These are phyloP conservation scores for Drosophila paranaensis DNA, from an alignment of 2,888 invertebrate species.

Conservation along the genomic window DNA sequence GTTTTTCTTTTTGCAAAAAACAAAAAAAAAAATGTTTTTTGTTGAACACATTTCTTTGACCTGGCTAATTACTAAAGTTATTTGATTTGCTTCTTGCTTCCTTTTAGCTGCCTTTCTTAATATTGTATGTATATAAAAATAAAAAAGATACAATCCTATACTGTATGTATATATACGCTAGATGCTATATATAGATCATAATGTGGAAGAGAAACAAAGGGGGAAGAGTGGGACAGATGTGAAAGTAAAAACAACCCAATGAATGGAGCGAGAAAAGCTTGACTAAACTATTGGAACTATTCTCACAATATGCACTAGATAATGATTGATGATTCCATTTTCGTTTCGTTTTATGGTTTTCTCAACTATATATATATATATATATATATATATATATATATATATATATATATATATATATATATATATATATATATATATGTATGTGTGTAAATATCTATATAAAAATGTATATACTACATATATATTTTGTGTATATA, in stretches of 20 bases:
- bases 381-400: conserved; percentile 55
- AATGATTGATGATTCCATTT: conserved; percentile 23
- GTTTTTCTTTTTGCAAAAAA: conserved; percentile 28
- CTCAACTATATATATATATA: conserved; percentile 33
- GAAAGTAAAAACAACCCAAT: conserved; percentile 25
- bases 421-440: conserved; percentile 32
- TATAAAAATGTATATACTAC: conserved; percentile 51
- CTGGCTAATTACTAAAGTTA: conserved; percentile 54
- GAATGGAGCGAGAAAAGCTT: conserved; percentile 56
- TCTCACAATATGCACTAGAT: conserved; percentile 57
- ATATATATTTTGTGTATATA: conserved; percentile 42
- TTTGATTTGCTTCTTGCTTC: conserved; percentile 2
- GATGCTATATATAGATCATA: conserved; percentile 13
- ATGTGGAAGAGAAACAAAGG: conserved; percentile 27
- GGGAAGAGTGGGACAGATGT: background rate
- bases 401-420: conserved; percentile 46
- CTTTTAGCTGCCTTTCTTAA: conserved; percentile 42
- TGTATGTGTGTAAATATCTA: conserved; percentile 44
- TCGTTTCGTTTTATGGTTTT: conserved; percentile 13
- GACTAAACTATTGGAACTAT: conserved; percentile 52
- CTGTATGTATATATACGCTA: conserved; percentile 13
- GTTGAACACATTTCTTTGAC: conserved; percentile 62
- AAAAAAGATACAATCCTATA: conserved; percentile 45
- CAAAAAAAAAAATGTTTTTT: conserved; percentile 26
- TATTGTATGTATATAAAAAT: conserved; percentile 53